phyloP scores from a whole-genome alignment of 2,113 vertebrate genomes.

The Neodon shergylaensis region DNA sequence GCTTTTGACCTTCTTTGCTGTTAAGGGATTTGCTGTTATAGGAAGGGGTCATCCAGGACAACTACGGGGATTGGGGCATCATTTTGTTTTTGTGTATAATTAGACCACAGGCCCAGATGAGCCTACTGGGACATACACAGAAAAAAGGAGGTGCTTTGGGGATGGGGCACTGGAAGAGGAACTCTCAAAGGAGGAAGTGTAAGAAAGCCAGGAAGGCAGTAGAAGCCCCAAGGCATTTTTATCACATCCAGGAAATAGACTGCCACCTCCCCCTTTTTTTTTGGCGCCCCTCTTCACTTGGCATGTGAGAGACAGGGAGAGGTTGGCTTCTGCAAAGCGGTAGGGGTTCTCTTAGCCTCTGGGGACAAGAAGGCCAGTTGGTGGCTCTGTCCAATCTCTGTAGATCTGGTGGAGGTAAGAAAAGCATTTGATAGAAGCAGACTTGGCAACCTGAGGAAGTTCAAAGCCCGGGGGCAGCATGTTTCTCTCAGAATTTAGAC shows the following conservation, averaged over 20 bases:
- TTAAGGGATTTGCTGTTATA: not conserved
- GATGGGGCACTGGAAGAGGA: not conserved
- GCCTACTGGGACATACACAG: not conserved
- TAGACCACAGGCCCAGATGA: not conserved
- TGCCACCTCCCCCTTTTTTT: too few relatives aligned
- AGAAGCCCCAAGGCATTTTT: rapidly evolving
- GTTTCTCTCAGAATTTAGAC: not conserved
- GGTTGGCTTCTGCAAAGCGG: too few relatives aligned
- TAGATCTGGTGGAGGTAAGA: not conserved
- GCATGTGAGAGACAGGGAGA: not conserved
- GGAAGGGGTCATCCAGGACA: not conserved
- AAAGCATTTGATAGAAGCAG: not conserved
- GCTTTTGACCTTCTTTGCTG: not conserved
- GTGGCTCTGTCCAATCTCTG: not conserved
- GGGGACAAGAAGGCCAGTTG: not conserved
- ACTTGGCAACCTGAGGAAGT: rapidly evolving
- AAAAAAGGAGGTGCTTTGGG: too few relatives aligned
- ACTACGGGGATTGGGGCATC: not conserved
- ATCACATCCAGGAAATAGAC: not conserved
- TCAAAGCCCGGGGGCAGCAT: not conserved
- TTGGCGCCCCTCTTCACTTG: not conserved
- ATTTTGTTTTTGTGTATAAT: not conserved
- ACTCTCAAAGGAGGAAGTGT: not conserved
- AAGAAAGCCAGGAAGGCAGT: not conserved
- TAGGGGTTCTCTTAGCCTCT: rapidly evolving